These are phyloP conservation scores for Odontomyia ornata DNA, from an alignment of 2,888 invertebrate species.

Conservation along the genomic window DNA sequence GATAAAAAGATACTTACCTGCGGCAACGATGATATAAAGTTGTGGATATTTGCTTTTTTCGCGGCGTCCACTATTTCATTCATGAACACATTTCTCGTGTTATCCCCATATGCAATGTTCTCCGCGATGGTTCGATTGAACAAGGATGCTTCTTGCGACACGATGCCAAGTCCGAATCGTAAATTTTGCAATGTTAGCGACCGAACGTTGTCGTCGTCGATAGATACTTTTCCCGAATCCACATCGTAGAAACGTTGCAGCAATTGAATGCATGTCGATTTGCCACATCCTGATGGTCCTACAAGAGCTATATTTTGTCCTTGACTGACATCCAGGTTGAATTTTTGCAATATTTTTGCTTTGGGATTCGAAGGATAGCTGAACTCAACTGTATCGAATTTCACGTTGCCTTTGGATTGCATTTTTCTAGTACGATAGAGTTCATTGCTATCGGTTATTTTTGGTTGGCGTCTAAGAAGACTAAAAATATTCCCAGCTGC, in stretches of 20 bases:
- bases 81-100: conserved; percentile 69
- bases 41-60: conserved; percentile 85
- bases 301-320: conserved; percentile 78
- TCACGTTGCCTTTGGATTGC: conserved; percentile 71
- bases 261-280: conserved; percentile 81
- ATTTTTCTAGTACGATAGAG: background rate
- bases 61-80: conserved; percentile 81
- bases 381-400: conserved; percentile 73
- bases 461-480: conserved; percentile 67
- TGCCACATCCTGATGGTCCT: conserved; percentile 80
- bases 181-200: conserved; percentile 69
- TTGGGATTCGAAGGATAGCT: conserved; percentile 77
- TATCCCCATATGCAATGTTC: conserved; percentile 92
- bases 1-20: conserved; percentile 63
- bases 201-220: conserved; percentile 71
- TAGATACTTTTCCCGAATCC: conserved; percentile 64
- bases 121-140: conserved; percentile 88
- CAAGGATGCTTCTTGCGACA: conserved; percentile 91
- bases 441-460: conserved; percentile 62
- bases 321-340: conserved; percentile 69
- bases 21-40: conserved; percentile 80
- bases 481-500: conserved; percentile 72
- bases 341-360: conserved; percentile 71
- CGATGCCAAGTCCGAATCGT: conserved; percentile 82
- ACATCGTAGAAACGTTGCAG: conserved; percentile 81